phyloP scores from a whole-genome alignment of 1,140 invertebrate species.

The Spodoptera litura region DNA sequence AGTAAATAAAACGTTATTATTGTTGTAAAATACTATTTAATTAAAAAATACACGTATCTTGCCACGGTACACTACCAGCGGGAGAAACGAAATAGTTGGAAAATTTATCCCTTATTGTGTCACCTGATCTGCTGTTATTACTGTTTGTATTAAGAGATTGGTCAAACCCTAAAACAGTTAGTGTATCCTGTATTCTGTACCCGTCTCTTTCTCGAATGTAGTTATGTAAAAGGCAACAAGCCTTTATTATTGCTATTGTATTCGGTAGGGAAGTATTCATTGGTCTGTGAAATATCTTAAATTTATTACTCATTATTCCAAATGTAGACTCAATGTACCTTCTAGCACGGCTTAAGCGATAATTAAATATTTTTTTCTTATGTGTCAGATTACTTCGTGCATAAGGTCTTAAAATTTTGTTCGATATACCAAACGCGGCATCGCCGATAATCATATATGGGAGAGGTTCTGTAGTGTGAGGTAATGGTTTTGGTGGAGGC shows the following conservation, averaged over 20 bases:
- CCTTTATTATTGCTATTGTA: conserved; percentile 13
- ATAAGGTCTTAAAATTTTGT: conserved; percentile 1
- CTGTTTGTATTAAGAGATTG: neutral
- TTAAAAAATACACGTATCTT: too few relatives aligned
- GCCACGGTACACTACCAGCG: too few relatives aligned
- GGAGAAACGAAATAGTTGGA: neutral
- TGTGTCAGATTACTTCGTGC: neutral
- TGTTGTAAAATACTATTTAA: too few relatives aligned
- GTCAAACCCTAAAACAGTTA: neutral
- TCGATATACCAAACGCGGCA: conserved; percentile 22
- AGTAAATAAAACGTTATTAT: too few relatives aligned
- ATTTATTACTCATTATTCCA: conserved; percentile 32
- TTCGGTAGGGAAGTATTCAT: neutral
- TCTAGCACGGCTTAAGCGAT: conserved; percentile 19
- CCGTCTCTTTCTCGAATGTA: conserved; percentile 26
- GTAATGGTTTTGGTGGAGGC: neutral
- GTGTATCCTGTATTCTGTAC: conserved; percentile 1
- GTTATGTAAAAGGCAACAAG: conserved; percentile 35
- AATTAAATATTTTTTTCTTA: conserved; percentile 25
- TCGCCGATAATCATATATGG: conserved; percentile 2
- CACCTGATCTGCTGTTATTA: neutral
- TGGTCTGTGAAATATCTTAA: conserved; percentile 21
- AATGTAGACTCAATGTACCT: conserved; percentile 36
- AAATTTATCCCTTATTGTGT: neutral
- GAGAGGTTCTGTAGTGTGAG: neutral